phyloP scores from a whole-genome alignment of 2,888 invertebrate genomes.

The Chirona hameri region DNA sequence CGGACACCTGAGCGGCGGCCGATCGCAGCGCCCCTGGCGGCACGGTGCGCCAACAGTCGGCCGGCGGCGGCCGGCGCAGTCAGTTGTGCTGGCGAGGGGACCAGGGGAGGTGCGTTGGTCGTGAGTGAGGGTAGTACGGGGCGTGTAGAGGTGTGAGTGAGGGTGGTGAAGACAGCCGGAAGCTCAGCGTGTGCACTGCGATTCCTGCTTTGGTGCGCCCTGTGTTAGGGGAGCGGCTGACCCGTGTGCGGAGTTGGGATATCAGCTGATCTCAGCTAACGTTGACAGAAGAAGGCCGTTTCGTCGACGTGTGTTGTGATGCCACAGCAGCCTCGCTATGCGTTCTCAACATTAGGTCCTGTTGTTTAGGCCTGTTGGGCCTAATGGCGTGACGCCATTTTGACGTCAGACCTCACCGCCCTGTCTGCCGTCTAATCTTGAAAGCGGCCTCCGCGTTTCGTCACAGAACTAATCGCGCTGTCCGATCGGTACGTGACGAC shows the following conservation, averaged over 20 bases:
- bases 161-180: neutral
- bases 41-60: neutral
- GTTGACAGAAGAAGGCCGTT: neutral
- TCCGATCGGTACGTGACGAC: neutral
- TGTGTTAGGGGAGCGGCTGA: neutral
- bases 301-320: neutral
- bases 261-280: neutral
- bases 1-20: neutral
- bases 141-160: neutral
- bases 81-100: neutral
- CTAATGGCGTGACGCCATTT: too few relatives aligned
- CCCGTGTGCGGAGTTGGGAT: neutral
- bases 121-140: neutral
- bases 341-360: neutral
- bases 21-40: conserved; percentile 3
- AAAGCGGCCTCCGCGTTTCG: neutral
- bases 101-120: neutral
- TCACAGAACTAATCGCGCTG: neutral
- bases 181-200: neutral
- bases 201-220: neutral
- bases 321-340: neutral
- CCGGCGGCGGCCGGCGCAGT: neutral
- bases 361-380: too few relatives aligned
- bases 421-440: neutral
- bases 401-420: neutral